Base-by-base conservation (phyloP, 2,113 vertebrate genomes). In the Bufo gargarizans region DNA sequence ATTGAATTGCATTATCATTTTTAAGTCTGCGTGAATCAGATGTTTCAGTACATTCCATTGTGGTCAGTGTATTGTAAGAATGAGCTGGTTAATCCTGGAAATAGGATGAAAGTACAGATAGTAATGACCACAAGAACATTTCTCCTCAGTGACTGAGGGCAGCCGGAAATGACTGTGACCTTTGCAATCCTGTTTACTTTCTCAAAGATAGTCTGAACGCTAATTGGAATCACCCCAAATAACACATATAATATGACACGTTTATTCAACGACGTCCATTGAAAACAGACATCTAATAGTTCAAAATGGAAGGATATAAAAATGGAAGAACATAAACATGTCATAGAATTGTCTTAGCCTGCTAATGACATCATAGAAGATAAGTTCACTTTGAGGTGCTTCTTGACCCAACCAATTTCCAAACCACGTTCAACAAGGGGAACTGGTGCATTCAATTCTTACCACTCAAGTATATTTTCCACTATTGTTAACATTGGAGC, bases 161-260 rank as follows among this genome's bases (percentile, higher is more conserved):
- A 91, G 95, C 92, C 96, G 96, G 96, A 97, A 98, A 96, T 97
- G 95, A 97, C 95, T 97, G 94, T 71, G 87, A 55, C 93, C 93
- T 96, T 96, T 96, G 92, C 95, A 97, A 93, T 94, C 94, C 94
- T 92, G 93, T 94, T 97, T 97, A 95, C 95, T 95, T 92, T 94
- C 90, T 92, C 90, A 93, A 94, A 91, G 93, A 94, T 96, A 96
- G 95, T 95, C 93, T 90, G 89, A 90, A 94, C 93, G 92, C 93
- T 93, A 95, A 93, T 93, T 94, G 0, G 90, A 95, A 92, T 91
- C 92, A 88, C 92, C 94, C 92, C 91, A 92, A 47, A 84, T 96
- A 92, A 93, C 93, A 94, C 91, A 82, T 69, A 33, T 69, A 47
- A 65, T 14, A 11, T 82, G 8, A 20, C 17, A 67, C 61, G 14